Base-by-base conservation (phyloP, 2,113 vertebrate species). In the Callionymus lyra region DNA sequence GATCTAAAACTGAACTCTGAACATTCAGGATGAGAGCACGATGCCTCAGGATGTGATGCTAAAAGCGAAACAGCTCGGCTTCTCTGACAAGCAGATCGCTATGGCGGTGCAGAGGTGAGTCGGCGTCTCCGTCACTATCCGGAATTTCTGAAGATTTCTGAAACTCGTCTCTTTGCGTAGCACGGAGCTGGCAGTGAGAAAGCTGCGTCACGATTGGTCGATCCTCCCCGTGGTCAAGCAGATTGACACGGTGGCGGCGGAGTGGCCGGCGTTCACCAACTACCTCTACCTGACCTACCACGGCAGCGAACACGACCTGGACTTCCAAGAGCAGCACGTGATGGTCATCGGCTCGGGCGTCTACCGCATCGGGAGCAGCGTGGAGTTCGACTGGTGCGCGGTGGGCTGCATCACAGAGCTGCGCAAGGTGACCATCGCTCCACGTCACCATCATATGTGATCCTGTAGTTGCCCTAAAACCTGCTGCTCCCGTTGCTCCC, bases 301-400 rank as follows among this genome's bases (percentile, higher is more conserved):
- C 0, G 92, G 91, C 16, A 81, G 57, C 0, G 84, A 88, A 59
- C 82, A 89, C 0, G 95, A 98, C 76, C 79, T 98, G 77, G 31
- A 38, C 41, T 98, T 98, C 36, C 48, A 34, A 0, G 85, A 90
- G 0, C 87, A 87, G 4, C 95, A 97, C 0, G 89, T 97, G 65
- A 91, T 98, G 85, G 95, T 98, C 50, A 90, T 98, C 2, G 92
- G 92, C 55, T 95, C 94, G 0, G 95, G 95, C 0, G 94, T 97
- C n/a, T 98, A 98, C 72, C 91, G 94, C 44, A 98, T 98, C 0
- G 95, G 94, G 75, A 98, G 94, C 85, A 97, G 94, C 0, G 95
- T 98, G 0, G 95, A 98, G 67, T 98, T 98, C 0, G 95, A 98
- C 49, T 98, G 95, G 94, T 98, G 95, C 0, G 95, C 95, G 0